phyloP scores from a whole-genome alignment of 2,113 vertebrate genomes.

The Carlito syrichta region DNA sequence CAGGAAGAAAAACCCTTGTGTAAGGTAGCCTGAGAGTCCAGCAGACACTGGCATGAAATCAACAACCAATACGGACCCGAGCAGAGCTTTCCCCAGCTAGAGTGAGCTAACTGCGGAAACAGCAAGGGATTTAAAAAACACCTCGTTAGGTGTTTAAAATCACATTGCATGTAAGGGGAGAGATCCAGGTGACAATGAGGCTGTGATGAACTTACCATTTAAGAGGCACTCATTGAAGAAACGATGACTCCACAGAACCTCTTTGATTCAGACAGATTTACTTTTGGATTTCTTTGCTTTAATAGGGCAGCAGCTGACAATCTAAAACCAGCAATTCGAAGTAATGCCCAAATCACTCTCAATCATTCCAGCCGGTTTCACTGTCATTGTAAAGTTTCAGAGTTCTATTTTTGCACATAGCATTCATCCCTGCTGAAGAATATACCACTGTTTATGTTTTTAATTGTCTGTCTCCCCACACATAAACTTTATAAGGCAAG shows the following conservation, averaged over 20 bases:
- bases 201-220: background rate
- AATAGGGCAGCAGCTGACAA: background rate
- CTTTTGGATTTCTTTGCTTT: conserved; percentile 17
- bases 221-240: background rate
- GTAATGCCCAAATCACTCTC: background rate
- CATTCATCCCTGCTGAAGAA: background rate
- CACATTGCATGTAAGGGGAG: background rate
- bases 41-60: background rate
- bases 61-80: background rate
- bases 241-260: background rate
- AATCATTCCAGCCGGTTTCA: background rate
- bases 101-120: background rate
- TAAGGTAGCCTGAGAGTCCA: background rate
- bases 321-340: conserved; percentile 23
- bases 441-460: background rate
- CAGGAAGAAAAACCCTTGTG: background rate
- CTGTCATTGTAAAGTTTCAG: background rate
- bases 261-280: conserved; percentile 16
- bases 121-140: background rate
- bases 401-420: conserved; percentile 3
- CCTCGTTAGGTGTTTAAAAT: background rate
- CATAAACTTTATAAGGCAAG: background rate
- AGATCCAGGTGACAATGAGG: background rate
- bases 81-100: background rate
- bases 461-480: background rate